Evolutionary conservation across 2,888 invertebrate species (phyloP), one percentile per base, ranked within the genome.

Genomic region (Lathronympha strigana): DNA sequence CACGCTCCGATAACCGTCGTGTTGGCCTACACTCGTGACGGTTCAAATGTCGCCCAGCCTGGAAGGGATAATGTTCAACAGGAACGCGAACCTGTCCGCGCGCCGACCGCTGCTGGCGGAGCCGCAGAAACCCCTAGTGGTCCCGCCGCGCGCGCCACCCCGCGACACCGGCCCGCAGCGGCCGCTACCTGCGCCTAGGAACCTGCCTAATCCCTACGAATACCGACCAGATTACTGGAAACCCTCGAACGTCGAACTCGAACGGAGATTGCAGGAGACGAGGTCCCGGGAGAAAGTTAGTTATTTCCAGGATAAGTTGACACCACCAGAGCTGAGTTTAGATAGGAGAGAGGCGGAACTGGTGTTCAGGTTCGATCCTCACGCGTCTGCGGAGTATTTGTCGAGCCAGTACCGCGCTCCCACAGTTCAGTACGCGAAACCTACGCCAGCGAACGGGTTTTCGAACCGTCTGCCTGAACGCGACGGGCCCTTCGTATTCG

Each of bases 401-500:
- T 81, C 91, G 75, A 86, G 81, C 73, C 90, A 89, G 78, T 89
- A 90, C 73, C 84, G 87, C 69, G 86, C 88, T 68, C 89, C 91
- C 62, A 77, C 80, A 61, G 89, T 89, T 71, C 90, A 89, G 74
- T 90, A 89, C 73, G 86, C 88, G 74, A 90, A 87, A 79, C 87
- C 90, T 63, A 84, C 86, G 77, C 89, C 90, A 69, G 87, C 83
- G 71, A 90, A 89, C 82, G 89, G 90, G 82, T 84, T 83, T 76
- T 76, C 83, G 69, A 78, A 79, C 79, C 88, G 87, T 78, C 80
- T 84, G 75, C 89, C 87, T 70, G 90, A 90, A 76, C 83, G 85
- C 80, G 91, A 92, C 76, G 94, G 94, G 36, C 94, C 94, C 74
- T 94, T 94, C 82, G 94, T 94, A 74, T 94, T 94, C 79, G 94